Conservation (phyloP, 2,888 invertebrate genomes). For the Catocala nupta region DNA sequence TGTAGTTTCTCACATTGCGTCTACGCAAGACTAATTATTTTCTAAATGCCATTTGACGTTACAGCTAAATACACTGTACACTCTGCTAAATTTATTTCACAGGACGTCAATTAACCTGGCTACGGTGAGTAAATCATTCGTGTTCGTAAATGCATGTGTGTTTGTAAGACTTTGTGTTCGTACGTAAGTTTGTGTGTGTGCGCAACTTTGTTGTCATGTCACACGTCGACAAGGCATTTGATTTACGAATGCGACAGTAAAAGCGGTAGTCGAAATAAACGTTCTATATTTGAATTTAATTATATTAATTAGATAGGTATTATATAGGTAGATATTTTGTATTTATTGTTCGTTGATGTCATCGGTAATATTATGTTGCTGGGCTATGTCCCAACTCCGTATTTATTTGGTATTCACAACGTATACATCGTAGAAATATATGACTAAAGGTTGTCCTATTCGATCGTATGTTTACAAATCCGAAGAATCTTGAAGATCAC, state of each 20-base stretch:
- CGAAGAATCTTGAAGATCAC: no score
- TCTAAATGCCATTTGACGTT: slow-evolving; percentile 60
- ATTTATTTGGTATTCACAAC: no score
- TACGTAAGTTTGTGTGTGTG: slow-evolving; percentile 31
- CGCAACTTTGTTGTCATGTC: slow-evolving; percentile 56
- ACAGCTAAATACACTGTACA: slow-evolving; percentile 57
- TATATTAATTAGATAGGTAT: no score
- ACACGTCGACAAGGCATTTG: slow-evolving; percentile 61
- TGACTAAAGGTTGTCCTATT: no score
- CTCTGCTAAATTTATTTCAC: slow-evolving; percentile 66
- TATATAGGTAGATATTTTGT: not conserved
- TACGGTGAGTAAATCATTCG: slow-evolving; percentile 62
- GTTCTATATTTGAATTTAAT: slow-evolving; percentile 6
- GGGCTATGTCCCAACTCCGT: no score
- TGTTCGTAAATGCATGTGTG: slow-evolving; percentile 34
- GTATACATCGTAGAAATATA: no score
- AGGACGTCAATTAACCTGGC: slow-evolving; percentile 70
- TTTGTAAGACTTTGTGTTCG: slow-evolving; percentile 24
- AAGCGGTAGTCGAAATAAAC: slow-evolving; percentile 37
- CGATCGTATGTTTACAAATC: no score
- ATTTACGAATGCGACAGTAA: slow-evolving; percentile 54
- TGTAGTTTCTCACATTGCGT: slow-evolving; percentile 23
- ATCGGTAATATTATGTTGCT: no score
- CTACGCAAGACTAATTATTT: slow-evolving; percentile 60
- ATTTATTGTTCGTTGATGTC: no score